Percentiles rank a stretch among this genome's conserved stretches.
Evolutionary conservation across 2,797 vertebrate genomes (phyloP).

Genomic region (Aplochiton taeniatus): DNA sequence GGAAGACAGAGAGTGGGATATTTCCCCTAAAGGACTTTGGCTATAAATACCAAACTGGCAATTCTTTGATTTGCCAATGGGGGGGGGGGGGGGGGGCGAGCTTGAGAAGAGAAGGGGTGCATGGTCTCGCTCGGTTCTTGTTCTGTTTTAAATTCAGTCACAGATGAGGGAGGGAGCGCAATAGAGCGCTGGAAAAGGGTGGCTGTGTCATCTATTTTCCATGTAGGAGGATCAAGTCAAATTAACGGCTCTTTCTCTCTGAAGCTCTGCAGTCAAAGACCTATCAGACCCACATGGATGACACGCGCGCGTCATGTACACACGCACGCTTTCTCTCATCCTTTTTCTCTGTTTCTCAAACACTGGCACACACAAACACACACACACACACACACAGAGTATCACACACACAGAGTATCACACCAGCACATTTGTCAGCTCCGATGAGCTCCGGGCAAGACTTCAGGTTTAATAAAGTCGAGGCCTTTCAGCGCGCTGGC

Average conservation of each 20-base stretch:
- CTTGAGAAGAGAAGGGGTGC: constrained; percentile 34
- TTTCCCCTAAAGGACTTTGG: constrained; percentile 57
- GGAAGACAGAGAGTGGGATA: constrained; percentile 39
- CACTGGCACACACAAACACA: too few species aligned
- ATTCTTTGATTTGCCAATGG: constrained; percentile 74
- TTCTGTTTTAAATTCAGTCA: constrained; percentile 68
- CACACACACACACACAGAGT: too few species aligned
- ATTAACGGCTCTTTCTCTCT: constrained; percentile 69
- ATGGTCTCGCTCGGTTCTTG: constrained; percentile 49
- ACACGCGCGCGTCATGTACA: background rate
- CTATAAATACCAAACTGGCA: constrained; percentile 76
- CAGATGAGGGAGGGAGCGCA: constrained; percentile 12
- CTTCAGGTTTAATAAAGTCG: constrained; percentile 60
- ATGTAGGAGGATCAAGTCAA: constrained; percentile 63
- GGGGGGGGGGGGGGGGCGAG: constrained; percentile 49
- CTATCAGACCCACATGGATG: constrained; percentile 1
- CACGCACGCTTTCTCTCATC: too few species aligned
- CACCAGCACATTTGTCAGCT: constrained; percentile 26
- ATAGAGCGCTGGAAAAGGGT: constrained; percentile 29
- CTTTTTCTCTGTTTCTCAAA: too few species aligned
- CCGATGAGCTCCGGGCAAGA: constrained; percentile 48
- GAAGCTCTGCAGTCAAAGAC: constrained; percentile 58
- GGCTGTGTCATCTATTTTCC: constrained; percentile 65
- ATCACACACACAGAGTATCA: too few species aligned
- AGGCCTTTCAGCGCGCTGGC: constrained; percentile 52